These are phyloP conservation scores for Paguma larvata DNA, from an alignment of 2,797 vertebrate species.

Conservation along the genomic window DNA sequence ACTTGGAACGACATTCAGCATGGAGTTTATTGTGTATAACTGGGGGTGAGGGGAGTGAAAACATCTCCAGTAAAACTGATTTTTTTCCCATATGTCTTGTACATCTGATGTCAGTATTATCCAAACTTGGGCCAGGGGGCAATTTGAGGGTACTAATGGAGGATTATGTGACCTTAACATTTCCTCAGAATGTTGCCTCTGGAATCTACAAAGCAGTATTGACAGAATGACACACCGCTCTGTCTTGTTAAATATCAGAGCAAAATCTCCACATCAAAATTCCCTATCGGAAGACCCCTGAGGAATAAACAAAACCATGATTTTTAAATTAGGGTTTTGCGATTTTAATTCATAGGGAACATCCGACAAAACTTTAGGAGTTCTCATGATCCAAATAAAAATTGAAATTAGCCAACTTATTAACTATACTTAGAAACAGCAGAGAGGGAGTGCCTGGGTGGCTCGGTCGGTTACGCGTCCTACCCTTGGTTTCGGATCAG, in stretches of 20 bases:
- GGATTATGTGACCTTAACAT: slow-evolving; percentile 21
- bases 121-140: not conserved
- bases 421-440: slow-evolving; percentile 30
- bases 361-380: slow-evolving; percentile 36
- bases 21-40: not conserved
- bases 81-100: not conserved
- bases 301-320: slow-evolving; percentile 53
- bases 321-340: slow-evolving; percentile 62
- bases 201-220: slow-evolving; percentile 25
- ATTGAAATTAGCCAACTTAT: slow-evolving; percentile 39
- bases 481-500: too few relatives aligned
- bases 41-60: not conserved
- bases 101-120: slow-evolving; percentile 16
- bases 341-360: slow-evolving; percentile 55
- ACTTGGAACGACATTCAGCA: not conserved
- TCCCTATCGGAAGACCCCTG: not conserved
- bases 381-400: slow-evolving; percentile 41
- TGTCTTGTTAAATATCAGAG: slow-evolving; percentile 70
- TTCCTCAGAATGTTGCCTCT: slow-evolving; percentile 61
- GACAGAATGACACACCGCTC: slow-evolving; percentile 42
- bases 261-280: slow-evolving; percentile 48
- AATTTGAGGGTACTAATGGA: slow-evolving; percentile 25
- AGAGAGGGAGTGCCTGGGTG: not conserved
- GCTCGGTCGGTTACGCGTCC: too few relatives aligned
- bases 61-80: not conserved